Conservation (phyloP, 2,888 invertebrate species). For the Meandrusa payeni region DNA sequence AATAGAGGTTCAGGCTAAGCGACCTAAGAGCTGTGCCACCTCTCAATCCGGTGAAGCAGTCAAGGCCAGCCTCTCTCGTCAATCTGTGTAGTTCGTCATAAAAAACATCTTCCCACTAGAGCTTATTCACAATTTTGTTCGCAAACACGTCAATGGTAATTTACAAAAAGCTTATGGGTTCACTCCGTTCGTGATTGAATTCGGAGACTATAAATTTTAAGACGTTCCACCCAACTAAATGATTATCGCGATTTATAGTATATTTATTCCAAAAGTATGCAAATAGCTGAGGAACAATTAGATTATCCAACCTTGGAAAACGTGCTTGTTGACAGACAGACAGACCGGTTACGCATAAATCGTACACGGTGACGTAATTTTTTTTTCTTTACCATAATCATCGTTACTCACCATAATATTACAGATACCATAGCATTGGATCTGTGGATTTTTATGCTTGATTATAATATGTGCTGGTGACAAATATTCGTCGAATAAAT, state of each 20-base stretch:
- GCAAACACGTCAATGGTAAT: too few species aligned
- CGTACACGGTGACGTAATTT: constrained; percentile 13
- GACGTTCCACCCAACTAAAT: too few species aligned
- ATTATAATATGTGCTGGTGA: constrained; percentile 3
- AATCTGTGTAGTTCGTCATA: too few species aligned
- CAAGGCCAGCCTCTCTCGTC: too few species aligned
- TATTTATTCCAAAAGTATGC: constrained; percentile 4
- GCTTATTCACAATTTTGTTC: too few species aligned
- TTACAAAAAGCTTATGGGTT: too few species aligned
- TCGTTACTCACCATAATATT: constrained; percentile 8
- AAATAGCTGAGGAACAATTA: background rate
- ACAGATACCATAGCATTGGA: background rate
- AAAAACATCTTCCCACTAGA: too few species aligned
- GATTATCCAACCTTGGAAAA: constrained; percentile 15
- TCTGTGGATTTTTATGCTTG: background rate
- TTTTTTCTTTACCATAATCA: constrained; percentile 12
- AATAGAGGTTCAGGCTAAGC: too few species aligned
- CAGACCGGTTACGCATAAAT: constrained; percentile 16
- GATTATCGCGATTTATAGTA: background rate
- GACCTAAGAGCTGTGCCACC: too few species aligned
- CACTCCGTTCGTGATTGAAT: too few species aligned
- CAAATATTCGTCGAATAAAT: background rate
- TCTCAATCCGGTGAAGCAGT: too few species aligned
- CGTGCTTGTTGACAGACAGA: constrained; percentile 9
- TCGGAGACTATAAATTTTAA: too few species aligned